Conservation (phyloP, 2,888 invertebrate species). For the Apantesis nais region DNA sequence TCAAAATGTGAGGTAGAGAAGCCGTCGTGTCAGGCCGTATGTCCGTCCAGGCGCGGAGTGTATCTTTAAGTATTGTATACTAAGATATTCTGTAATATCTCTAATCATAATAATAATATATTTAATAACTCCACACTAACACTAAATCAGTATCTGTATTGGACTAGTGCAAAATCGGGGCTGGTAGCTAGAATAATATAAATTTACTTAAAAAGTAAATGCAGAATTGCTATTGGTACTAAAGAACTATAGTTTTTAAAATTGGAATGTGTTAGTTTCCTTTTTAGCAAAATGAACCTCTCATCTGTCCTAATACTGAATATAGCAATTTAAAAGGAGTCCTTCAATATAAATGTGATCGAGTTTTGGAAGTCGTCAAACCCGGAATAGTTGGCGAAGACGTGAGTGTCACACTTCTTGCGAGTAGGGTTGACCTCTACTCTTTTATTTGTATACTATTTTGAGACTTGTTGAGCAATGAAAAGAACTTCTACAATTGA, state of each 20-base stretch:
- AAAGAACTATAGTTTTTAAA: conserved; percentile 26
- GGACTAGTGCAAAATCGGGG: too few species aligned
- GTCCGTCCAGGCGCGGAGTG: too few species aligned
- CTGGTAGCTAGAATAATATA: too few species aligned
- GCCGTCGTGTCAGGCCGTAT: too few species aligned
- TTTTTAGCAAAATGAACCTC: conserved; percentile 37
- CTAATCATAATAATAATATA: too few species aligned
- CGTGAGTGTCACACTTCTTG: conserved; percentile 39
- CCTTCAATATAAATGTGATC: conserved; percentile 51
- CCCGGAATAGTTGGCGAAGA: conserved; percentile 43
- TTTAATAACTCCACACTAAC: too few species aligned
- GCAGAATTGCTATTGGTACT: background rate
- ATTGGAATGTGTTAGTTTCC: conserved; percentile 30
- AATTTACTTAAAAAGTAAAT: background rate
- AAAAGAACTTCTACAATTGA: background rate
- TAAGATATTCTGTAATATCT: too few species aligned
- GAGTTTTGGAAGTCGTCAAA: conserved; percentile 51
- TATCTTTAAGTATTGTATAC: too few species aligned
- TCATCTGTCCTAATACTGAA: conserved; percentile 41
- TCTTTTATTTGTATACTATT: conserved; percentile 16
- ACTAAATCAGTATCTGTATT: too few species aligned
- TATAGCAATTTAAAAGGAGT: conserved; percentile 45
- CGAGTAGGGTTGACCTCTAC: conserved; percentile 34
- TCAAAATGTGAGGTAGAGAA: too few species aligned
- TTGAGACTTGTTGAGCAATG: conserved; percentile 4